Base-by-base conservation (phyloP, 1,140 invertebrate genomes). In the Bicyclus anynana region DNA sequence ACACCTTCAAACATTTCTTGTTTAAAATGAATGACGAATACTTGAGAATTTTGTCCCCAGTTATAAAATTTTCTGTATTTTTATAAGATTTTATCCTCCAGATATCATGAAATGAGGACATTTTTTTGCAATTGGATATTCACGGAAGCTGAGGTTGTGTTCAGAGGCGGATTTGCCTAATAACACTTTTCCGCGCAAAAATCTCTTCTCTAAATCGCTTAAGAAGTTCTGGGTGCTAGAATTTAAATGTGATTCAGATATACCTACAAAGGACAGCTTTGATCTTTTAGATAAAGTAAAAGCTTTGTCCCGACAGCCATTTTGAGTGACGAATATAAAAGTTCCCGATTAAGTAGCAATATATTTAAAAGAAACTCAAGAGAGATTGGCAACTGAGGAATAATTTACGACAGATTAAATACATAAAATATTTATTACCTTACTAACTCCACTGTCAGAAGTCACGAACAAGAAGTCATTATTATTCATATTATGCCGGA, bases 141-240 rank as follows among this genome's bases (percentile, higher is more conserved):
- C 53, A 51, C 49, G 27, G 60, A 62, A 61, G 53, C 57, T 42
- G 46, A 59, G 50, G 56, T 69, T 63, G 20, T 44, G 35, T 60
- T 59, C 42, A 62, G 65, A 68, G 65, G 58, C 62, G 60, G 65
- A 38, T 74, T 71, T 66, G 16, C 56, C 60, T 59, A 50, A 56
- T 59, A 62, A 62, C 47, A 67, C 53, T 53, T 66, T 67, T 64
- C 44, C 47, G 44, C 26, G 44, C 18, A 29, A 23, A 62, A 65
- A 62, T 69, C 57, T 66, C 59, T 62, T 46, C 62, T 79, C 69
- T 66, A 62, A 72, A 51, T 53, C 38, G 65, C 65, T 71, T 73
- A 67, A 64, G 62, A 68, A 72, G 51, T 71, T 66, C 38, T 47
- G 53, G 48, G 55, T 49, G 53, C 14, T 50, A 40, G 52, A 59